Evolutionary conservation across 1,140 invertebrate genomes (phyloP), one percentile per base, ranked within the genome.

Genomic region (Drosophila gunungcola): DNA sequence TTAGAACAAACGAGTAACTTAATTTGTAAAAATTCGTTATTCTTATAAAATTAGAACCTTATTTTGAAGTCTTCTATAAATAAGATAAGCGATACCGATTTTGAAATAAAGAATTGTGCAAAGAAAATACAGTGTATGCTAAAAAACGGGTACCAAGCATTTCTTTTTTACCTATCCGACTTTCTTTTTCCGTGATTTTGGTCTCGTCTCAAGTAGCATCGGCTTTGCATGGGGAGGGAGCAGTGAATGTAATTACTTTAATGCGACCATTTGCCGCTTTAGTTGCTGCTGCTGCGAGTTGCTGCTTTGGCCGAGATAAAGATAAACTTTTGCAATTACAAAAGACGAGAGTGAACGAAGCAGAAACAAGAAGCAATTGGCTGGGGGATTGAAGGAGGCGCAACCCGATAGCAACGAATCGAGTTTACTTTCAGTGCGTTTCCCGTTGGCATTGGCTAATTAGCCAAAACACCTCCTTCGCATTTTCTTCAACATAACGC

Each of bases 241-340:
- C 76, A 68, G 80, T 62, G 77, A 73, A 80, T 89, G 84, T 89
- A 89, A 84, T 89, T 89, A 89, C 80, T 89, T 89, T 89, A 89
- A 89, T 90, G 84, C 82, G 84, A 89, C 80, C 73, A 90, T 84
- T 89, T 89, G 79, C 79, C 72, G 78, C 76, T 65, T 78, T 77
- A 77, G 74, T 78, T 78, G 56, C 57, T 57, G 67, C 65, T 65
- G 68, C 70, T 68, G 42, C 53, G 60, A 61, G 58, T 41, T 78
- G 76, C 73, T 85, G 78, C 68, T 62, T 58, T 80, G 79, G 63
- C 65, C 64, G 68, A 89, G 84, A 90, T 89, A 89, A 77, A 89
- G 84, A 89, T 89, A 89, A 88, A 89, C 84, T 89, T 89, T 89
- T 90, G 84, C 80, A 89, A 89, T 89, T 89, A 89, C 84, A 89